A percentile compares a stretch with the other conserved stretches of the same genome.
Evolutionary conservation across 2,888 invertebrate species (phyloP).

Genomic region (Leucoma salicis): DNA sequence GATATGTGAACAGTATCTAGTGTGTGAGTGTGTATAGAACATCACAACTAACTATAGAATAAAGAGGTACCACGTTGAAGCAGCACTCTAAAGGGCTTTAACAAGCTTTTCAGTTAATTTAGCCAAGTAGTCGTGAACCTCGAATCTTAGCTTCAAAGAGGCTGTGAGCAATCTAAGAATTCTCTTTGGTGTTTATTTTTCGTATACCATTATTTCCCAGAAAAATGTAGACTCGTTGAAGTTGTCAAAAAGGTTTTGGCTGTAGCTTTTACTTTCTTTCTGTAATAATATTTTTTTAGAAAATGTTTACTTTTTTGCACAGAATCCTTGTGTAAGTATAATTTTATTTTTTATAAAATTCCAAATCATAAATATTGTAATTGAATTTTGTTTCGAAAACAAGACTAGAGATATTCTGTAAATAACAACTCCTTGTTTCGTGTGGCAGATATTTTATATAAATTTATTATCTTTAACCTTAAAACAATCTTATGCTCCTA

Average conservation of each 20-base stretch:
- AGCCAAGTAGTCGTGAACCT: background rate
- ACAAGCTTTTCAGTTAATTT: background rate
- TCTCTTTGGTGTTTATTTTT: conserved; percentile 1
- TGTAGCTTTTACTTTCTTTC: conserved; percentile 11
- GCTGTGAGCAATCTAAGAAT: background rate
- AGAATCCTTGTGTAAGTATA: conserved; percentile 11
- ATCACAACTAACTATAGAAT: background rate
- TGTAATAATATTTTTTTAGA: conserved; percentile 16
- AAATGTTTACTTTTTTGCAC: conserved; percentile 15
- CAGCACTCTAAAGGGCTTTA: background rate
- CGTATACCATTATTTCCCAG: background rate
- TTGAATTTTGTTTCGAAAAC: too few species aligned
- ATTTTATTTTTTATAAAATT: too few species aligned
- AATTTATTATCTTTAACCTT: too few species aligned
- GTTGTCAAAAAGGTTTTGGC: conserved; percentile 13
- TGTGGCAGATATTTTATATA: too few species aligned
- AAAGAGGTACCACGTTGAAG: background rate
- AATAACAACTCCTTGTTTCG: too few species aligned
- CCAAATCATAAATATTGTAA: too few species aligned
- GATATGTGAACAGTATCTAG: too few species aligned
- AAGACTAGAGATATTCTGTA: too few species aligned
- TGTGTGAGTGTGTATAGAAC: too few species aligned
- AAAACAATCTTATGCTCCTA: too few species aligned
- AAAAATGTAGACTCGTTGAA: conserved; percentile 1
- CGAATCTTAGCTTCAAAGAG: background rate